Conservation (phyloP, 2,797 vertebrate genomes). For the Carduelis carduelis region DNA sequence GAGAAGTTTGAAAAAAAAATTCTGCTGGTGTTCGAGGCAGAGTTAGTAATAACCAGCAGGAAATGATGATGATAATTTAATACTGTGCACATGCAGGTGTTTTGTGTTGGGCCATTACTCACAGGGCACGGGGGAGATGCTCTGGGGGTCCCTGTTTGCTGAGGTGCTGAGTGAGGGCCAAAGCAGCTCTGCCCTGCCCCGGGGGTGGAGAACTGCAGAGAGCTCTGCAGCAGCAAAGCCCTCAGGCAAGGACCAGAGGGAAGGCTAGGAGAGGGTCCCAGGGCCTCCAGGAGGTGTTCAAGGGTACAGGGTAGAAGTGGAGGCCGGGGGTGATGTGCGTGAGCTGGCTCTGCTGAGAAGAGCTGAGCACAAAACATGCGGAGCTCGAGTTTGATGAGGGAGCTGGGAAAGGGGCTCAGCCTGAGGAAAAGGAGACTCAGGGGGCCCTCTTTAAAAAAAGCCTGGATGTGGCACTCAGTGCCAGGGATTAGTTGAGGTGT, state of each 20-base stretch:
- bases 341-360: background rate
- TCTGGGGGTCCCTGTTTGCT: background rate
- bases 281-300: background rate
- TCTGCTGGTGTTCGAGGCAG: background rate
- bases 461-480: background rate
- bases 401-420: background rate
- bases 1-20: background rate
- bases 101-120: conserved; percentile 12
- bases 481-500: background rate
- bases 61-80: conserved; percentile 43
- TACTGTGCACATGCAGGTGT: conserved; percentile 14
- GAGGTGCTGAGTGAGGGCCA: background rate
- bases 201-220: background rate
- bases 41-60: conserved; percentile 40
- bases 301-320: background rate
- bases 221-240: rapidly evolving
- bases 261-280: background rate
- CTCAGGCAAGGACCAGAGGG: background rate
- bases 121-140: background rate
- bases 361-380: background rate
- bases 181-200: background rate
- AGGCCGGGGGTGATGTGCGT: background rate
- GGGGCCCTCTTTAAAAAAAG: background rate
- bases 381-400: background rate
- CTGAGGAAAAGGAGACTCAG: background rate